Base-by-base conservation (phyloP, 2,797 vertebrate genomes). In the Acipenser oxyrinchus region DNA sequence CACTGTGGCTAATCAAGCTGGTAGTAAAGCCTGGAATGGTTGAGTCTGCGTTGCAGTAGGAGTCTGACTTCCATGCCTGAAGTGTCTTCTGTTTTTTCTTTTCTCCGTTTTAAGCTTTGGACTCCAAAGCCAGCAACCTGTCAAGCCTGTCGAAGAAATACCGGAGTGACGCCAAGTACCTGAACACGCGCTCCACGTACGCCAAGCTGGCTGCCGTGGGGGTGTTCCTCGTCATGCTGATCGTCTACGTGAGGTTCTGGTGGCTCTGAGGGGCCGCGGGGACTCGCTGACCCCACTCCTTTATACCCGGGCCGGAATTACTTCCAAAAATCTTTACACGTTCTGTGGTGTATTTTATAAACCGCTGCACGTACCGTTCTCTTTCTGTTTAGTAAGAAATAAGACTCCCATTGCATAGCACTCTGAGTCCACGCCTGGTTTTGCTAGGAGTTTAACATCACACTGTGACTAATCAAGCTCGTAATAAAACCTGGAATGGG, bases 111-210 rank as follows among this genome's bases (percentile, higher is more conserved):
- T 60, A 87, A 99, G 96, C 93, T 10, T 87, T 99, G 58, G 96
- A 99, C 86, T 95, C 95, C 61, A 99, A 98, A 83, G 96, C 96
- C 81, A 98, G 93, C 84, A 97, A 95, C 84, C 77, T 99, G 81
- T 97, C 95, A 83, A 95, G 87, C 79, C 83, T 98, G 84, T 99
- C 96, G 18, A 98, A 97, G 88, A 99, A 99, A 81, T 99, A 99
- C 88, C 88, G 95, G 71, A 95, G 95, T 66, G 95, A 99, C 0
- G 96, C 96, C 1, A 98, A 98, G 78, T 99, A 99, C 73, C 91
- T 99, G 85, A 99, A 99, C 80, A 99, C 96, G 82, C 94, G 95
- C 69, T 98, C 96, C 85, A 99, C 96, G 6, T 98, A 99, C 0
- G 96, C 96, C 85, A 99, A 99, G 78, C 91, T 98, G 71, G 96